Evolutionary conservation across 2,888 invertebrate genomes (phyloP).

Genomic region (Schizaphis graminum): DNA sequence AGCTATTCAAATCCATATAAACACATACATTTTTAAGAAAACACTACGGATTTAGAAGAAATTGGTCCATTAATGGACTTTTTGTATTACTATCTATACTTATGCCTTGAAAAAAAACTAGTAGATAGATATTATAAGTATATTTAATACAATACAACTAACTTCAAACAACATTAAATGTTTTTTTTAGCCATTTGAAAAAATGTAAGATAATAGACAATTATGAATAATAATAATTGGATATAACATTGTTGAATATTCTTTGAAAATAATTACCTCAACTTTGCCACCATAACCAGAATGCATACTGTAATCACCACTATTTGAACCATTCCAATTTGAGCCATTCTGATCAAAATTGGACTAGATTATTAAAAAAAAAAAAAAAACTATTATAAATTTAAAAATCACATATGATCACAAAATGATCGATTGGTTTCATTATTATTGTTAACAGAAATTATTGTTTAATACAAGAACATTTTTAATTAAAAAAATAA

Average conservation of each 20-base stretch:
- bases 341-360: conserved; percentile 60
- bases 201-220: background rate
- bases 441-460: background rate
- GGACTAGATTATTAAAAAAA: conserved; percentile 38
- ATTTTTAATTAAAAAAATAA: background rate
- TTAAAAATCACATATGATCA: background rate
- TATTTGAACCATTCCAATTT: conserved; percentile 70
- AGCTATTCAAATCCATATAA: background rate
- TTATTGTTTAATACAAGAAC: background rate
- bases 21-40: background rate
- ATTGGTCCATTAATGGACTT: background rate
- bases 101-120: background rate
- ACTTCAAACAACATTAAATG: background rate
- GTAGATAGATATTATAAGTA: background rate
- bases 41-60: background rate
- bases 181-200: background rate
- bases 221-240: background rate
- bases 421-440: background rate
- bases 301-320: conserved; percentile 72
- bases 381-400: background rate
- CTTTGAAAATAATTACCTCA: conserved; percentile 67
- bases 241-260: background rate
- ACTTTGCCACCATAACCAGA: conserved; percentile 69
- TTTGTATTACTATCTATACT: background rate
- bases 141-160: background rate